A percentile compares a stretch with the other conserved stretches of the same genome.
Conservation (phyloP, 1,140 invertebrate genomes). For the Leptinotarsa undecemlineata region DNA sequence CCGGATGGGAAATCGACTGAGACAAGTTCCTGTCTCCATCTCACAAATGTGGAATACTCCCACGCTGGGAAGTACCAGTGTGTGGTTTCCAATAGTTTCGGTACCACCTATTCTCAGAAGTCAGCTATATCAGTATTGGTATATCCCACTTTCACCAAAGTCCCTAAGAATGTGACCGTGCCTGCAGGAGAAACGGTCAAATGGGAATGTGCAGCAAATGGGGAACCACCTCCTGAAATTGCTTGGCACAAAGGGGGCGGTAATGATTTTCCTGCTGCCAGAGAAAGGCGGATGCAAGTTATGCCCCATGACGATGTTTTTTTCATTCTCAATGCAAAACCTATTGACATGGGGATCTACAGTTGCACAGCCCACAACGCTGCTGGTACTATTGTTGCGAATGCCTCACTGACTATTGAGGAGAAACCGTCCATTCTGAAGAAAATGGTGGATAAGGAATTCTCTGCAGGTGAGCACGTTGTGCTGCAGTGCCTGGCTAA, state of each 20-base stretch:
- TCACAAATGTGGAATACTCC: conserved; percentile 72
- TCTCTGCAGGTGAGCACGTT: conserved; percentile 74
- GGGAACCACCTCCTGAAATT: conserved; percentile 86
- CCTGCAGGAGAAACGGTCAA: conserved; percentile 83
- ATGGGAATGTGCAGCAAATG: conserved; percentile 88
- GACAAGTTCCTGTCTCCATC: conserved; percentile 66
- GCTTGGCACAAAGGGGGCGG: conserved; percentile 94
- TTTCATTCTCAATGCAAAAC: conserved; percentile 88
- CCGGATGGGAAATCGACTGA: conserved; percentile 60
- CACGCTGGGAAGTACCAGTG: conserved; percentile 92
- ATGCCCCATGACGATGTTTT: conserved; percentile 90
- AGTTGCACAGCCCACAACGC: conserved; percentile 91
- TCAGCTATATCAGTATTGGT: conserved; percentile 86
- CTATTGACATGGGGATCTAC: conserved; percentile 87
- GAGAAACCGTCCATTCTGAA: conserved; percentile 85
- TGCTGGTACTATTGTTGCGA: conserved; percentile 83
- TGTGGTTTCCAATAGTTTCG: conserved; percentile 86
- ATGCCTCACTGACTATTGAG: conserved; percentile 64
- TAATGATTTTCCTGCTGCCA: conserved; percentile 92
- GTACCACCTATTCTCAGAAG: conserved; percentile 85
- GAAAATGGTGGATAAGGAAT: conserved; percentile 83
- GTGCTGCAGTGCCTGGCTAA: conserved; percentile 87
- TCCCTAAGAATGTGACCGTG: conserved; percentile 81
- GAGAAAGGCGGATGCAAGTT: conserved; percentile 89
- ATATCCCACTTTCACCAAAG: conserved; percentile 85